These are phyloP conservation scores for Drosophila ustulata DNA, from an alignment of 2,888 invertebrate species.

Conservation along the genomic window DNA sequence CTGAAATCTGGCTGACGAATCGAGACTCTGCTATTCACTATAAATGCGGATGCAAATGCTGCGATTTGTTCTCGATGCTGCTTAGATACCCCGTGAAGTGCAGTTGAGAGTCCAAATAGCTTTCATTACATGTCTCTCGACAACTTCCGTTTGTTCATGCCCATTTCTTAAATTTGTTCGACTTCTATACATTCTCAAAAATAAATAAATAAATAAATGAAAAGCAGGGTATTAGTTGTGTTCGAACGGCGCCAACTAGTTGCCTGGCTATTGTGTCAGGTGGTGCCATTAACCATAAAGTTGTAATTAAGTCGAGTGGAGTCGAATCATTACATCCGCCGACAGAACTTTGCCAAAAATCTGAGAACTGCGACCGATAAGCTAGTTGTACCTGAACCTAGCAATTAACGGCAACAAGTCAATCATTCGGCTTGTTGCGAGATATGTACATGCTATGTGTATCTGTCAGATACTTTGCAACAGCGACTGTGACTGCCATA, in stretches of 20 bases:
- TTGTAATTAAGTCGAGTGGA: constrained; percentile 12
- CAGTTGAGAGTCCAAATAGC: too few species aligned
- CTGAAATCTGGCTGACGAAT: constrained; percentile 17
- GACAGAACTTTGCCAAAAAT: constrained; percentile 18
- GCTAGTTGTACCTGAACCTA: constrained; percentile 13
- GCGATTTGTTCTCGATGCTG: neutral
- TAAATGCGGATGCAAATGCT: neutral
- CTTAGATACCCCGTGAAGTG: neutral
- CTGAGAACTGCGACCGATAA: constrained; percentile 16
- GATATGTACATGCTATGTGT: constrained; percentile 21
- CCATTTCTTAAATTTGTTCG: too few species aligned
- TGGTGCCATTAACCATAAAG: constrained; percentile 10
- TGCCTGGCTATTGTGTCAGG: neutral
- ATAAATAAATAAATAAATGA: too few species aligned
- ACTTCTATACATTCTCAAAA: too few species aligned
- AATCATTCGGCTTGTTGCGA: constrained; percentile 31
- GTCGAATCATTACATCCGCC: constrained; percentile 12
- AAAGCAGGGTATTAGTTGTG: neutral
- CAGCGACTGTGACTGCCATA: neutral
- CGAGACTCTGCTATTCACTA: neutral
- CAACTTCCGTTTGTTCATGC: too few species aligned
- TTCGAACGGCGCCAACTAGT: neutral
- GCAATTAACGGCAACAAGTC: constrained; percentile 47
- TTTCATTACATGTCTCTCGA: too few species aligned
- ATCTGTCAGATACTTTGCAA: constrained; percentile 1